phyloP scores from a whole-genome alignment of 1,140 invertebrate species.

The Ostrea edulis region DNA sequence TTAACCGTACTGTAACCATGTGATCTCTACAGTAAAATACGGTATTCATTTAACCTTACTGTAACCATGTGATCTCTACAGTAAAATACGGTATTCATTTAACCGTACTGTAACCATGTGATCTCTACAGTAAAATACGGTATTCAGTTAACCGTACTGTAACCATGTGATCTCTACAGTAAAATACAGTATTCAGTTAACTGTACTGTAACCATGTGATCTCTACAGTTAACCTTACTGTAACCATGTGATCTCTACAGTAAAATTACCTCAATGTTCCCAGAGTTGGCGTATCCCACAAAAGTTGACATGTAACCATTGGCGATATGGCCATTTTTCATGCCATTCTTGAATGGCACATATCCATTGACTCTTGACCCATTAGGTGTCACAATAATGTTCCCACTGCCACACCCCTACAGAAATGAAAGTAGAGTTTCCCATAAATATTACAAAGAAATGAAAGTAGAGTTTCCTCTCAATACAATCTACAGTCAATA shows the following conservation, averaged over 20 bases:
- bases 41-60: no score
- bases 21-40: no score
- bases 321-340: conserved; percentile 60
- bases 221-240: neutral
- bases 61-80: no score
- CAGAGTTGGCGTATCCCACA: conserved; percentile 8
- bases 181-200: neutral
- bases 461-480: neutral
- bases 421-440: neutral
- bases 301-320: conserved; percentile 62
- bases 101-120: no score
- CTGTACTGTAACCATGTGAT: neutral
- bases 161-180: no score
- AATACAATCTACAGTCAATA: no score
- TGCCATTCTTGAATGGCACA: conserved; percentile 57
- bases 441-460: no score
- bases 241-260: neutral
- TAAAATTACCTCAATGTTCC: neutral
- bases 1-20: no score
- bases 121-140: no score
- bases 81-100: no score
- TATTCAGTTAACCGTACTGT: no score
- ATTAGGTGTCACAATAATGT: conserved; percentile 65
- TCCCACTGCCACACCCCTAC: conserved; percentile 61
- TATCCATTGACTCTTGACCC: conserved; percentile 62